Evolutionary conservation across 1,140 invertebrate genomes (phyloP), one percentile per base, ranked within the genome.

Genomic region (Aethina tumida): DNA sequence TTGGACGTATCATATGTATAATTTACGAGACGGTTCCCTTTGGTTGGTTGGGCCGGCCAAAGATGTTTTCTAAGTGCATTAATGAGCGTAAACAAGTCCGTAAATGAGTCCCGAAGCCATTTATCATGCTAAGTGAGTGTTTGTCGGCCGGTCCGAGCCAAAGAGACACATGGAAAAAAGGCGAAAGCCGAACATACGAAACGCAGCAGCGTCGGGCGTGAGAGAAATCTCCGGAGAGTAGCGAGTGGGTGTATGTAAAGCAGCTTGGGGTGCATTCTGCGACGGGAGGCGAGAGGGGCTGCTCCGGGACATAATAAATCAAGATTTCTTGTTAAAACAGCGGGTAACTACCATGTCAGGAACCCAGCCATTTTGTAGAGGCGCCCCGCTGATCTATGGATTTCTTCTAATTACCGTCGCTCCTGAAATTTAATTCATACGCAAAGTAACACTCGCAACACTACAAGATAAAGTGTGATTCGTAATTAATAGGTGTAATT

Each of bases 401-500:
- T n/a, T n/a, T 29, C 16, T 10, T 29, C 8, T 13, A 29, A 29
- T 15, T 14, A 29, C 42, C 20, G 26, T 43, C 20, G 31, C 42
- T 49, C 40, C 43, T 41, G 39, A 37, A 47, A 50, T 41, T 29
- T 47, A 49, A 51, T 51, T 45, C 45, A 47, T 50, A 38, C 36
- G 35, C 28, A 36, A 28, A n/a, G n/a, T n/a, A 35, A 37, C 40
- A 44, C 41, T 30, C 35, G 15, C 27, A n/a, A 13, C 39, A 36
- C 28, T 33, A 38, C 41, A 45, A 56, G 51, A 53, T 49, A 47
- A 44, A 56, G 42, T 52, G 52, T 50, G 47, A 56, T 54, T 36
- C n/a, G 43, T 53, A 56, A 54, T 56, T 56, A 56, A 56, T 56
- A 50, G 47, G 31, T 17, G 49, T 50, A 56, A 54, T 56, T 56